Base-by-base conservation (phyloP, 2,113 vertebrate genomes). In the Cariama cristata region DNA sequence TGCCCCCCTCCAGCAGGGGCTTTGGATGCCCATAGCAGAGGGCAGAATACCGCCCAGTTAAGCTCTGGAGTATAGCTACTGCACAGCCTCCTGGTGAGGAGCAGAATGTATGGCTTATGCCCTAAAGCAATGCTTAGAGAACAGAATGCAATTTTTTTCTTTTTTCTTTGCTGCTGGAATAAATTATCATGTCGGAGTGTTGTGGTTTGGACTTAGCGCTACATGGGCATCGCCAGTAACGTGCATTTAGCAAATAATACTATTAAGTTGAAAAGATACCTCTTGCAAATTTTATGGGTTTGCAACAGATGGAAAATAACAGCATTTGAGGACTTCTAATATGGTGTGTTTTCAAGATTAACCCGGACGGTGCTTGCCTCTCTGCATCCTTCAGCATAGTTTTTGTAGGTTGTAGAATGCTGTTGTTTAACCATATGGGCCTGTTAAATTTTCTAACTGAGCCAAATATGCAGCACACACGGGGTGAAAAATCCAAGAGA, bases 91-190 rank as follows among this genome's bases (percentile, higher is more conserved):
- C 82, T 95, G 60, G 30, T 74, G 47, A 50, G 55, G 27, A 95
- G 28, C 79, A 77, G 55, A 77, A 84, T 80, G 52, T 52, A 50
- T 91, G 69, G 47, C 35, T 96, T 79, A 63, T 90, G 60, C 86
- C 91, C 90, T 93, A 84, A 84, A 94, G 96, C 94, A 72, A 87
- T 94, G 64, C 91, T 93, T 68, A 79, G 56, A 82, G 80, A 97
- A 90, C 52, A 91, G 64, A 91, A 44, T 38, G 55, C 59, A 12
- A 3, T 49, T 83, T 67, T 58, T 58, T 63, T 33, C 4, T 67
- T 71, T 74, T 73, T 81, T 11, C 33, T 84, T 93, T 93, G 69
- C 86, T 90, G 35, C 69, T 85, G 62, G 91, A 96, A 79, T 96
- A 85, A 94, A 95, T 93, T 93, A 87, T 9, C 16, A 10, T 66